These are phyloP conservation scores for Cossypha caffra DNA, from an alignment of 2,797 vertebrate species.

Conservation along the genomic window DNA sequence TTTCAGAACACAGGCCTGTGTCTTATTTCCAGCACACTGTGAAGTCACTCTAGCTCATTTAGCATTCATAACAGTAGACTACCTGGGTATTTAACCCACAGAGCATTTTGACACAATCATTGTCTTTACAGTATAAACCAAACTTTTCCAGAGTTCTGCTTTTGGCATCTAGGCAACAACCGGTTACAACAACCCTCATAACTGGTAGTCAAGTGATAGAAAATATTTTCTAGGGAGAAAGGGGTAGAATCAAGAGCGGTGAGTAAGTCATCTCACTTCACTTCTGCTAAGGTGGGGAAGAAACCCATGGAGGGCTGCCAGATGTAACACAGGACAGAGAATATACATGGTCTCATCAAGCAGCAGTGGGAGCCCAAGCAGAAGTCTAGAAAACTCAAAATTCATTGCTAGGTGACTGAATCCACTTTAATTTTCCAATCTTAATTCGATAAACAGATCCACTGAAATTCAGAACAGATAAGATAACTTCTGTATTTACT, in stretches of 20 bases:
- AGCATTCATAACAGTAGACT: background rate
- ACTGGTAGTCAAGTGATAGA: background rate
- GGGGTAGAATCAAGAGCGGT: background rate
- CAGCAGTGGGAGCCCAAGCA: background rate
- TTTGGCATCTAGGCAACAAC: background rate
- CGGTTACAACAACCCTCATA: background rate
- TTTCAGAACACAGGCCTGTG: background rate
- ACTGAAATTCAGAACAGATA: background rate
- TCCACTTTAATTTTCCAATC: background rate
- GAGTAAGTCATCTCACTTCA: background rate
- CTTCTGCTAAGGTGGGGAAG: background rate
- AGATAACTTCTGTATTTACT: background rate
- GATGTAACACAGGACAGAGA: background rate
- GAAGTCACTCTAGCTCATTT: background rate
- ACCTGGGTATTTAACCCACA: background rate
- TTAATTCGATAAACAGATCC: background rate
- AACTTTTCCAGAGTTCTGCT: background rate
- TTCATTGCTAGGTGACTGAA: background rate
- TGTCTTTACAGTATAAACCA: background rate
- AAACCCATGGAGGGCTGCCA: background rate
- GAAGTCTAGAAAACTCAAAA: background rate
- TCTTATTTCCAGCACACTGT: background rate
- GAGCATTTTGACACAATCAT: background rate
- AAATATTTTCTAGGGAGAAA: background rate
- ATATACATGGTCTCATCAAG: background rate